These are phyloP conservation scores for Sinopyrophorus schimmeli DNA, from an alignment of 2,888 invertebrate genomes.

Conservation along the genomic window DNA sequence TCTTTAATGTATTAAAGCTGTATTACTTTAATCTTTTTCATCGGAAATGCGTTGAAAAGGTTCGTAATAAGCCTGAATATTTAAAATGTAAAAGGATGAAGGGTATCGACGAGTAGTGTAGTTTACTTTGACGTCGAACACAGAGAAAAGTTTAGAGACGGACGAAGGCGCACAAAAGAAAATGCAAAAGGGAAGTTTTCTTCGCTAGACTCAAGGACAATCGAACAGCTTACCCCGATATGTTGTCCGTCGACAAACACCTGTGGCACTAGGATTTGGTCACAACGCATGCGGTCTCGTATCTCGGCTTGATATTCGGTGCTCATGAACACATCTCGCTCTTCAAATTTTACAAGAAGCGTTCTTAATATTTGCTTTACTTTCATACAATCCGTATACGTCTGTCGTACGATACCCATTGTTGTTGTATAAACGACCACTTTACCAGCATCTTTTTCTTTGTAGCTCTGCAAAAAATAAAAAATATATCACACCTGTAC, in stretches of 20 bases:
- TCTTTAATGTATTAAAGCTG: no score
- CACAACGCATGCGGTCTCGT: slow-evolving; percentile 77
- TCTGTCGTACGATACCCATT: slow-evolving; percentile 90
- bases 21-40: no score
- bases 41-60: no score
- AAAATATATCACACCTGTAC: no score
- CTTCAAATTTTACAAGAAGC: slow-evolving; percentile 89
- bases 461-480: slow-evolving; percentile 80
- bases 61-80: no score
- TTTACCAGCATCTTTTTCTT: slow-evolving; percentile 88
- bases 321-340: slow-evolving; percentile 93
- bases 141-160: not conserved
- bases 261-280: slow-evolving; percentile 82
- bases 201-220: slow-evolving; percentile 26
- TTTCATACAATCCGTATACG: slow-evolving; percentile 87
- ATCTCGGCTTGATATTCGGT: slow-evolving; percentile 88
- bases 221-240: slow-evolving; percentile 78
- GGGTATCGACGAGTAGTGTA: no score
- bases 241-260: slow-evolving; percentile 92
- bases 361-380: slow-evolving; percentile 92
- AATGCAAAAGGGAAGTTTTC: slow-evolving; percentile 7
- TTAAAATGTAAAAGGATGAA: no score
- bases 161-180: slow-evolving; percentile 3
- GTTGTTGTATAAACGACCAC: slow-evolving; percentile 94
- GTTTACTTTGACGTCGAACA: not conserved